Percentiles rank a stretch among this genome's conserved stretches.
phyloP scores from a whole-genome alignment of 1,140 invertebrate species.

The Grapholita molesta region DNA sequence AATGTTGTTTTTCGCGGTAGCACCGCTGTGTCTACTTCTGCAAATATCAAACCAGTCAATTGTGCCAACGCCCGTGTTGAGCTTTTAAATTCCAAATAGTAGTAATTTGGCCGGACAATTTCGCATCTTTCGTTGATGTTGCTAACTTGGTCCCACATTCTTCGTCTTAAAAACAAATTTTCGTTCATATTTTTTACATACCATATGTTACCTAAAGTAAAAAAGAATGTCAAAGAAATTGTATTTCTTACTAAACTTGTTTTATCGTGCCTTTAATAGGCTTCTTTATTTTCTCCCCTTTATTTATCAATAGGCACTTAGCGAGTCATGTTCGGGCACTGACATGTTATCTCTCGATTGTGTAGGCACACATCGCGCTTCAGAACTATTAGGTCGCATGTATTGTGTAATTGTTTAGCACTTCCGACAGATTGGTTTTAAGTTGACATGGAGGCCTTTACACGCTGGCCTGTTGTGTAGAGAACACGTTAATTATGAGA shows the following conservation, averaged over 20 bases:
- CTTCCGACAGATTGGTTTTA: background rate
- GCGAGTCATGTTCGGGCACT: background rate
- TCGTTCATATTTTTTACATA: too few species aligned
- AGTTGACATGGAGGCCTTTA: background rate
- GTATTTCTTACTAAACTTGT: background rate
- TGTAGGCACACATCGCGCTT: background rate
- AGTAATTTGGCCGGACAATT: too few species aligned
- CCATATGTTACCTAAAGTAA: too few species aligned
- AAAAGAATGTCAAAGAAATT: too few species aligned
- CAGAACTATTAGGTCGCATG: background rate
- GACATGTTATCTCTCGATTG: conserved; percentile 14
- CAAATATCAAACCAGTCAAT: too few species aligned
- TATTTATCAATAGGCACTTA: conserved; percentile 12
- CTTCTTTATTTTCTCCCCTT: background rate
- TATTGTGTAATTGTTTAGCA: background rate
- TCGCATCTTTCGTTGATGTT: too few species aligned
- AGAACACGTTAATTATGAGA: conserved; percentile 13
- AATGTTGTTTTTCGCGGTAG: too few species aligned
- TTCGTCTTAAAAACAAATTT: too few species aligned
- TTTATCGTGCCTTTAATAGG: background rate
- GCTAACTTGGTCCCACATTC: too few species aligned
- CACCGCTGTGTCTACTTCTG: too few species aligned
- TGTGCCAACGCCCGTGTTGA: too few species aligned
- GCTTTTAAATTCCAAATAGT: too few species aligned
- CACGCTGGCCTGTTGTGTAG: conserved; percentile 1